These are phyloP conservation scores for Isoperla grammatica DNA, from an alignment of 2,888 invertebrate genomes.

Conservation along the genomic window DNA sequence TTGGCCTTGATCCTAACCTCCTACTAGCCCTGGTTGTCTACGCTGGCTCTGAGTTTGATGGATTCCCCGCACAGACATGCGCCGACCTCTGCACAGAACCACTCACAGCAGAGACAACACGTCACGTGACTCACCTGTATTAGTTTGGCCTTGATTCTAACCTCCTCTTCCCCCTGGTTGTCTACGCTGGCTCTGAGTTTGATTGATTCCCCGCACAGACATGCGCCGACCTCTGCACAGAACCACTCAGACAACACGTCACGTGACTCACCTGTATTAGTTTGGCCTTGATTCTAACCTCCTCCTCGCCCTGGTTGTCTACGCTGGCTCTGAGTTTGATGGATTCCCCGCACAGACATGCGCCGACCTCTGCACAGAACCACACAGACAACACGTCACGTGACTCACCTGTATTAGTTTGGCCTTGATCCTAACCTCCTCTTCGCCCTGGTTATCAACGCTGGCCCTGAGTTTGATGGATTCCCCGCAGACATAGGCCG, in stretches of 20 bases:
- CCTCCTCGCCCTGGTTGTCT: constrained; percentile 60
- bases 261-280: constrained; percentile 53
- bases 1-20: constrained; percentile 52
- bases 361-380: constrained; percentile 64
- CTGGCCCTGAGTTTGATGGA: constrained; percentile 61
- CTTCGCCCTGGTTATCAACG: constrained; percentile 62
- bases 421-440: constrained; percentile 52
- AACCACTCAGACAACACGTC: too few species aligned
- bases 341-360: constrained; percentile 69
- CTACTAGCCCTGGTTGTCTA: constrained; percentile 62
- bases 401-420: constrained; percentile 53
- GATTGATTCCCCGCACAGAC: constrained; percentile 67
- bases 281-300: constrained; percentile 52
- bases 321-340: constrained; percentile 62
- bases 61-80: constrained; percentile 69
- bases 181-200: constrained; percentile 63
- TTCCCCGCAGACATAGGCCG: constrained; percentile 70
- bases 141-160: constrained; percentile 52
- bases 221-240: constrained; percentile 67
- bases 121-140: constrained; percentile 49
- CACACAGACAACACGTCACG: constrained; percentile 67
- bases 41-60: constrained; percentile 60
- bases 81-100: constrained; percentile 68
- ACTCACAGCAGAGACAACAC: too few species aligned
- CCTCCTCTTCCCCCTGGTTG: constrained; percentile 58